Base-by-base conservation (phyloP, 2,113 vertebrate genomes). In the Opisthocomus hoazin region DNA sequence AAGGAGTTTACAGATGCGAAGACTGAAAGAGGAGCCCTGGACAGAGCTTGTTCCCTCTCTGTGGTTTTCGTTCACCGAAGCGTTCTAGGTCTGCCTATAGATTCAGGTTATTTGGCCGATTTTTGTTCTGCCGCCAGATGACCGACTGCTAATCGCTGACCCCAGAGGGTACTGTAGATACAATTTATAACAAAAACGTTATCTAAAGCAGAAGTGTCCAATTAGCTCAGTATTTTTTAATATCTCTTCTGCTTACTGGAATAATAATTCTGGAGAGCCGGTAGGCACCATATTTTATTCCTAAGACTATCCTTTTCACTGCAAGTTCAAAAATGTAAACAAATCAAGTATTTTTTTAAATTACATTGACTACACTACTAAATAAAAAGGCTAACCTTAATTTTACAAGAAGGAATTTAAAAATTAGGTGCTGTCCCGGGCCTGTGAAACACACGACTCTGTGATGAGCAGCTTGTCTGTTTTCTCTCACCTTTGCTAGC, bases 21-120 rank as follows among this genome's bases (percentile, higher is more conserved):
- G 83, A 84, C 11, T 57, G 84, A 69, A 94, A 96, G 94, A 71
- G 78, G 90, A 93, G 84, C 69, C 66, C 68, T 53, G 75, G 48
- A 51, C 4, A 20, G n/a, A 37, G 30, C 73, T 86, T 77, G 37
- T 81, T 79, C 46, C 77, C 22, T 70, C 26, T 75, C 60, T 8
- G 0, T 83, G 75, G 5, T 37, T 79, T 90, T 86, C 71, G 50
- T 53, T 64, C 56, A 75, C 46, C 1, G 2, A 63, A 50, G 54
- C 2, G 8, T 96, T 97, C 83, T 89, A 95, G 64, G 58, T 94
- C 66, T 93, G 78, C 37, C 53, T 93, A 27, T 27, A 69, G 90
- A 63, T 81, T 26, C 30, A 73, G 70, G 60, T 84, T 15, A 60
- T 85, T 74, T 85, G 84, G 43, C 39, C 56, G 61, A 48, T 93